Base-by-base conservation (phyloP, 2,113 vertebrate species). In the Heterochromis multidens region DNA sequence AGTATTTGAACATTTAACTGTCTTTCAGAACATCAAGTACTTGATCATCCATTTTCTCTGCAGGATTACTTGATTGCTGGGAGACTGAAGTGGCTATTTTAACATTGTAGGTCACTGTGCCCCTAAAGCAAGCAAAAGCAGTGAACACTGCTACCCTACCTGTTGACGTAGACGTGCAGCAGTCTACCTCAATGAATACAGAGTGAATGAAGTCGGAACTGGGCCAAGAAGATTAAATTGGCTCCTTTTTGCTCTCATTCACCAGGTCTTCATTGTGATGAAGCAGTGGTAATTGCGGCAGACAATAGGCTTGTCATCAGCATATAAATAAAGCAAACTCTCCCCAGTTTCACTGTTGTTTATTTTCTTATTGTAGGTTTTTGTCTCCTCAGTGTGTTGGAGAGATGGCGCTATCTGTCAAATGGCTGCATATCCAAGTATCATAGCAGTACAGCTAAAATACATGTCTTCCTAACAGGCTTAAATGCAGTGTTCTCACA, bases 11-110 rank as follows among this genome's bases (percentile, higher is more conserved):
- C 80, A 29, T 12, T 70, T 40, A 63, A 13, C 52, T 3, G 27
- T 59, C 8, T 57, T 77, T 79, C 17, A 37, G 25, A 76, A 80
- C 14, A 2, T 43, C 10, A 59, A 87, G 89, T 86, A 46, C 65
- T 35, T 5, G 33, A 67, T 82, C 77, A 21, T 72, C 60, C 35
- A 9, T 74, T 82, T 86, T 23, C 59, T 54, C 56, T 72, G 80
- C 86, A 58, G 35, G 67, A 77, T 88, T 54, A 80, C 65, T 40
- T 79, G 76, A 85, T 81, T 89, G 82, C 87, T 77, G 10, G n/a
- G 70, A 83, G 37, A 63, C 80, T 89, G 46, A 77, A 91, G 89
- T 77, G 72, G 77, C 77, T 87, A 21, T 74, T 74, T 74, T 33
- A 54, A 74, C 19, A 72, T 80, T 65, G 58, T 16, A 56, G 59